Percentiles rank a stretch among this genome's conserved stretches.
phyloP scores from a whole-genome alignment of 2,797 vertebrate genomes.

The Oreonectes daqikongensis region DNA sequence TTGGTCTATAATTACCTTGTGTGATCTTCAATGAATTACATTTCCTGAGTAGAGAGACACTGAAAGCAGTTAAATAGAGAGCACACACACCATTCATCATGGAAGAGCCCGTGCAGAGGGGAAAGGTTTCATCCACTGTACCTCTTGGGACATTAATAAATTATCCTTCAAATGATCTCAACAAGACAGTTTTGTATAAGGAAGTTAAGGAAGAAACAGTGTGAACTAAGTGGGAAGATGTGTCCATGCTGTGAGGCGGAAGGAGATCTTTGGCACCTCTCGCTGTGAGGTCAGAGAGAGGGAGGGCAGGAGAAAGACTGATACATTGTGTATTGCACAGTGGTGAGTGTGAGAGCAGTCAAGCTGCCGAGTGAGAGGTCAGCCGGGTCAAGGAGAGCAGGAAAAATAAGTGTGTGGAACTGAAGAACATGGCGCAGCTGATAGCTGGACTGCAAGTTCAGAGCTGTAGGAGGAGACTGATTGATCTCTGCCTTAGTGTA shows the following conservation, averaged over 20 bases:
- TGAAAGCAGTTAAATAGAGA: constrained; percentile 23
- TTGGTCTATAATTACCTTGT: constrained; percentile 37
- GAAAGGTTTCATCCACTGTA: neutral
- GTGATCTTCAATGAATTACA: constrained; percentile 38
- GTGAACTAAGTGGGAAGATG: neutral
- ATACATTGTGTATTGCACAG: constrained; percentile 61
- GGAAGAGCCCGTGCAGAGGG: neutral
- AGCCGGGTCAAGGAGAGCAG: constrained; percentile 22
- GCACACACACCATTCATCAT: neutral
- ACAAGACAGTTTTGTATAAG: neutral
- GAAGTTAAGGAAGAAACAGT: constrained; percentile 11
- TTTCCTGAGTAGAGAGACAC: constrained; percentile 12
- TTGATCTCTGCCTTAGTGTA: no score
- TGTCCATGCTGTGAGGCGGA: neutral
- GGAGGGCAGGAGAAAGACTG: constrained; percentile 9
- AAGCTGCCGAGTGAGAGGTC: constrained; percentile 27
- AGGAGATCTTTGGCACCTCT: constrained; percentile 13
- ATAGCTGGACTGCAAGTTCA: neutral
- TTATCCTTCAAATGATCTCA: neutral
- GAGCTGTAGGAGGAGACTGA: neutral
- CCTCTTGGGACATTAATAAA: constrained; percentile 2
- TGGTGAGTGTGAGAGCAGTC: constrained; percentile 49
- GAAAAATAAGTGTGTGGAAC: constrained; percentile 26
- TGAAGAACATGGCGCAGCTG: neutral
- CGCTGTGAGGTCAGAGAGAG: neutral